Percentiles rank a stretch among this genome's conserved stretches.
These are phyloP conservation scores for Megamerina dolium DNA, from an alignment of 2,888 invertebrate genomes.

Conservation along the genomic window DNA sequence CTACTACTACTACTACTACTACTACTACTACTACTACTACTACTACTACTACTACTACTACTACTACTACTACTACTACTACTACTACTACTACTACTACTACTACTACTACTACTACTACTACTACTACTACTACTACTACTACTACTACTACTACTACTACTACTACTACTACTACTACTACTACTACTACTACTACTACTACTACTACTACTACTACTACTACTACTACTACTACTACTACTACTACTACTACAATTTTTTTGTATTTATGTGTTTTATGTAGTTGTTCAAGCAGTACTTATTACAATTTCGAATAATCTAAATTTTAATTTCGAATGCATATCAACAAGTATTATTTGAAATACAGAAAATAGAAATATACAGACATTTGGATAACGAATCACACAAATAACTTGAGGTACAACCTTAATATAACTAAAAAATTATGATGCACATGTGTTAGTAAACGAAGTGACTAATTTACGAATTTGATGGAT, in stretches of 20 bases:
- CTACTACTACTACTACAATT: neutral
- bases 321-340: no score
- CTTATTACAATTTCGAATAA: no score
- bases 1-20: conserved; percentile 4
- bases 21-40: conserved; percentile 3
- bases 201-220: conserved; percentile 1
- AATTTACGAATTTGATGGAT: no score
- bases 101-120: conserved; percentile 3
- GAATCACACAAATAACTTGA: no score
- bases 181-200: neutral
- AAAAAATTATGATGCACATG: no score
- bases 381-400: no score
- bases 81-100: conserved; percentile 3
- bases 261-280: no score
- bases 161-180: conserved; percentile 2
- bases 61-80: conserved; percentile 3
- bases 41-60: conserved; percentile 2
- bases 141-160: conserved; percentile 4
- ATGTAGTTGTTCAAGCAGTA: no score
- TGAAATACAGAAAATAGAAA: no score
- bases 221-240: conserved; percentile 1
- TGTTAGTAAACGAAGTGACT: no score
- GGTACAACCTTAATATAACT: no score
- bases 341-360: no score
- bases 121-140: conserved; percentile 4